Base-by-base conservation (phyloP, 1,140 invertebrate genomes). In the Agrypnia vestita region DNA sequence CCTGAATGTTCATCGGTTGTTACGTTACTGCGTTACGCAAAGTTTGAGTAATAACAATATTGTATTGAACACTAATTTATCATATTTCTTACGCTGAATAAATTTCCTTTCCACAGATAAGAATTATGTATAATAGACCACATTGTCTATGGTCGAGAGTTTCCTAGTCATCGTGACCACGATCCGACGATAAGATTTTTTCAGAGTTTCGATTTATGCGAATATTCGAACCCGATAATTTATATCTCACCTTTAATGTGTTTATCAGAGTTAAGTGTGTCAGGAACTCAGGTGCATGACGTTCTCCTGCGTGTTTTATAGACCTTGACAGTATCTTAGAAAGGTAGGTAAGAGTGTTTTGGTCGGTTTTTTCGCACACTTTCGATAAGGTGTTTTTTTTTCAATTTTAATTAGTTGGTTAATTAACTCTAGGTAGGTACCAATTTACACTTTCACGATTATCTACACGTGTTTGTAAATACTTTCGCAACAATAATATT, bases 281-380 rank as follows among this genome's bases (percentile, higher is more conserved):
- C 62, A 67, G 25, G 25, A 35, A 46, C 25, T 46, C 10, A 67
- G 62, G 3, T 67, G 62, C 43, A 56, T 17, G 15, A 1, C 55
- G 15, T 59, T 59, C 17, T 21, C 7, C 7, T 11, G 51, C 17
- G 19, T 46, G 53, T 51, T 67, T 51, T 77, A 13, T 67, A 71
- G 51, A 78, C 76, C 76, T 56, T 78, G 76, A 78, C 76, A 78
- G 69, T 69, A 62, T 35, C 25, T 11, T 35, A 61, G 47, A 59
- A 56, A 46, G 43, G 3, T 19, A 6, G 10, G 21, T n/a, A 56
- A 76, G 46, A 76, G 56, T 61, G 21, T 35, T 35, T 6, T 35
- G 25, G 1, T 44, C 6, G 17, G 43, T 51, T 59, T 62, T n/a
- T 62, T 62, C 47, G 67, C 15, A 71, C 17, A 53, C 19, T 67